A percentile compares a stretch with the other conserved stretches of the same genome.
phyloP scores from a whole-genome alignment of 2,797 vertebrate genomes.

The Etheostoma nigrum region DNA sequence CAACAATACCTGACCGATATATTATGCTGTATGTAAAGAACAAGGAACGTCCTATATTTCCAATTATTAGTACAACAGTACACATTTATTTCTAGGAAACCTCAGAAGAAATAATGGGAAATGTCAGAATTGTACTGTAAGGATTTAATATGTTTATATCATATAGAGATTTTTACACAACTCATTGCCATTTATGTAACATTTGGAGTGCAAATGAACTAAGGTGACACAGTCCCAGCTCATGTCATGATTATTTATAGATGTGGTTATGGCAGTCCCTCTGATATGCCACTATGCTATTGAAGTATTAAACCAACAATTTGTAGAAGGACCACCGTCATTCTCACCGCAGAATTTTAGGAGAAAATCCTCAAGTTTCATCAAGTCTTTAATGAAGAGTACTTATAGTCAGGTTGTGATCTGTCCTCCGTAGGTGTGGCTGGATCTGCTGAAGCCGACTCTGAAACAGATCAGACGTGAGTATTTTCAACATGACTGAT shows the following conservation, averaged over 20 bases:
- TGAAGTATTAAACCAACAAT: neutral
- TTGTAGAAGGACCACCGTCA: neutral
- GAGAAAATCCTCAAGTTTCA: neutral
- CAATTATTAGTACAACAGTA: neutral
- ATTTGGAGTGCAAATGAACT: neutral
- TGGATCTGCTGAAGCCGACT: constrained; percentile 94
- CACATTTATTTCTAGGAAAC: too few relatives aligned
- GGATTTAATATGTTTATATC: neutral
- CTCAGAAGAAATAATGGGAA: neutral
- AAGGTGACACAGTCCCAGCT: neutral
- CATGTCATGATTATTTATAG: neutral
- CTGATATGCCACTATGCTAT: neutral
- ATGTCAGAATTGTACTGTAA: neutral
- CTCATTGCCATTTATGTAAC: neutral
- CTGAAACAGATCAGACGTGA: constrained; percentile 94
- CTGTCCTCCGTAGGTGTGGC: constrained; percentile 87
- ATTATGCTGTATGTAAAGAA: neutral
- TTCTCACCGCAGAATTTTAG: neutral
- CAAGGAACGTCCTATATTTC: neutral
- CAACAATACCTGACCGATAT: neutral
- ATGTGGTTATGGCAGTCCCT: neutral
- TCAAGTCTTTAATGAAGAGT: neutral
- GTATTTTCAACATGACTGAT: constrained; percentile 59
- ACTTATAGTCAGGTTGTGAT: neutral
- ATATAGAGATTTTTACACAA: neutral